These are phyloP conservation scores for Geopemphigus sp. DNA, from an alignment of 1,140 invertebrate species.

Conservation along the genomic window DNA sequence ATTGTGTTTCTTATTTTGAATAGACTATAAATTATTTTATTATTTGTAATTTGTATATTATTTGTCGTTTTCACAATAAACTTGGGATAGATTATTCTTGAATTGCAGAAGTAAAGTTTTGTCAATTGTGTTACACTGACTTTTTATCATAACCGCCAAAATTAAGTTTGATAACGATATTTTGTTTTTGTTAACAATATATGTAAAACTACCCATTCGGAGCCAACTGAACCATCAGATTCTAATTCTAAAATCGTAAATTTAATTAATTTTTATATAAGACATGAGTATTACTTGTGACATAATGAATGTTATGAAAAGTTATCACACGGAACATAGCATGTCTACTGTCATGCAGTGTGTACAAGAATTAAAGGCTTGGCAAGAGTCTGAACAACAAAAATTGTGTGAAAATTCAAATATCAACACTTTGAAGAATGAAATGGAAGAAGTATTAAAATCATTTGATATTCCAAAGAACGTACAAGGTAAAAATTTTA, in stretches of 20 bases:
- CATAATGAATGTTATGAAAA: slow-evolving; percentile 28
- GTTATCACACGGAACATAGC: neutral
- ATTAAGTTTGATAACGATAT: slow-evolving; percentile 14
- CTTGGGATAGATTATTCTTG: no score
- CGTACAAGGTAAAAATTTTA: slow-evolving; percentile 5
- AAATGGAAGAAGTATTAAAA: slow-evolving; percentile 29
- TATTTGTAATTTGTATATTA: no score
- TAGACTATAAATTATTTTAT: no score
- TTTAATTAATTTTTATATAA: neutral
- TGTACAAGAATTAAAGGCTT: slow-evolving; percentile 45
- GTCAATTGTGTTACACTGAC: neutral
- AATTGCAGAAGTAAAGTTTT: no score
- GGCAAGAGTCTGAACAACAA: slow-evolving; percentile 33
- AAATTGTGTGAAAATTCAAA: neutral
- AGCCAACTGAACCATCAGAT: no score
- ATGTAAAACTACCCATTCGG: no score
- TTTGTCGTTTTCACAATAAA: no score
- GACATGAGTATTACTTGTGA: slow-evolving; percentile 33
- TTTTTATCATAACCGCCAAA: slow-evolving; percentile 40
- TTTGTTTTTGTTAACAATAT: neutral
- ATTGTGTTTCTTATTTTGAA: no score
- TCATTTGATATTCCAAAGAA: slow-evolving; percentile 32
- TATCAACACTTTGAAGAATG: neutral
- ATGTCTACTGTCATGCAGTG: slow-evolving; percentile 46
- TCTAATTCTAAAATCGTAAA: neutral